These are phyloP conservation scores for Sicus ferrugineus DNA, from an alignment of 2,888 invertebrate species.

Conservation along the genomic window DNA sequence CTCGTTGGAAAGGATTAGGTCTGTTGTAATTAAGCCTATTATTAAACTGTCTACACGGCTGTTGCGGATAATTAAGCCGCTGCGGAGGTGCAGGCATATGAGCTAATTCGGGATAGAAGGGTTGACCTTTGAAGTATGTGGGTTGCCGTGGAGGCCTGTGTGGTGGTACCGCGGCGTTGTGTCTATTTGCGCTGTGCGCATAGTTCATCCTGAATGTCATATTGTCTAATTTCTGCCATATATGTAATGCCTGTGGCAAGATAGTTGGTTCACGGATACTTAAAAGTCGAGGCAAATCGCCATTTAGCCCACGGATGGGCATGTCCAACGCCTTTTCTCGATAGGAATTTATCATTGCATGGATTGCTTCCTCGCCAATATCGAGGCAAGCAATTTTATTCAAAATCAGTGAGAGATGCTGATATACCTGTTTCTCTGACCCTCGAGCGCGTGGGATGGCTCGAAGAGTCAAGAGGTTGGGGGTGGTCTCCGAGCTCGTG, in stretches of 20 bases:
- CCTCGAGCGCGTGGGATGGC: too few relatives aligned
- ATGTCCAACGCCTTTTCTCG: slow-evolving; percentile 28
- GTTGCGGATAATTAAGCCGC: slow-evolving; percentile 2
- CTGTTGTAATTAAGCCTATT: neutral
- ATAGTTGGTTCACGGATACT: slow-evolving; percentile 30
- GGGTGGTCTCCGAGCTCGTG: too few relatives aligned
- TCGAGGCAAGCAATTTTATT: slow-evolving; percentile 29
- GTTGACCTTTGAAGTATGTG: slow-evolving; percentile 6
- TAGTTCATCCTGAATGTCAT: neutral
- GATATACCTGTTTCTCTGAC: slow-evolving; percentile 18
- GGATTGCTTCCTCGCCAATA: neutral
- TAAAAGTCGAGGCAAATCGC: slow-evolving; percentile 26
- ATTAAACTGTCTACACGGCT: neutral
- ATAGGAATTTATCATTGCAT: slow-evolving; percentile 10
- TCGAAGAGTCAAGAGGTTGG: too few relatives aligned
- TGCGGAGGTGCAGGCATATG: slow-evolving; percentile 14
- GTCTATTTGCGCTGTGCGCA: neutral
- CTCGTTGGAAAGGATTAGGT: neutral
- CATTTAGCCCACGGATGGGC: slow-evolving; percentile 24
- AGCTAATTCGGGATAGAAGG: slow-evolving; percentile 9
- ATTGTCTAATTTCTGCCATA: slow-evolving; percentile 4
- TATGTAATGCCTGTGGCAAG: neutral
- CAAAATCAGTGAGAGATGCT: slow-evolving; percentile 18
- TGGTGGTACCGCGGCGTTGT: neutral
- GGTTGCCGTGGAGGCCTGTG: neutral